phyloP scores from a whole-genome alignment of 2,888 invertebrate genomes.

The Ophion obscuratus region DNA sequence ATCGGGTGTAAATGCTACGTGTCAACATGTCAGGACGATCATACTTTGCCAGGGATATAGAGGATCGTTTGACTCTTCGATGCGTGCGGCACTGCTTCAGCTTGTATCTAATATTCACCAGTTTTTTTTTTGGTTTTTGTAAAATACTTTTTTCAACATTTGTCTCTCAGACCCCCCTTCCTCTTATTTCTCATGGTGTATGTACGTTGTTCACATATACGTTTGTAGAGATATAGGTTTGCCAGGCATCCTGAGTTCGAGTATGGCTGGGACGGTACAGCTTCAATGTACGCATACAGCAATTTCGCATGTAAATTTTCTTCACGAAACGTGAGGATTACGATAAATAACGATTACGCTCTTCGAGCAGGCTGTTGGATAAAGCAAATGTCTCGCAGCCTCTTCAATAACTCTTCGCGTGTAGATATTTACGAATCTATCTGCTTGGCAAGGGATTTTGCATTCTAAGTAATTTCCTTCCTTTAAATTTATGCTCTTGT shows the following conservation, averaged over 20 bases:
- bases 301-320: slow-evolving; percentile 77
- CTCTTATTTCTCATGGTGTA: slow-evolving; percentile 23
- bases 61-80: slow-evolving; percentile 67
- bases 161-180: slow-evolving; percentile 29
- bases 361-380: slow-evolving; percentile 46
- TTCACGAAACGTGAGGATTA: slow-evolving; percentile 69
- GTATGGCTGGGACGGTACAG: background rate
- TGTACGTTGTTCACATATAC: background rate
- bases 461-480: background rate
- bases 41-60: slow-evolving; percentile 50
- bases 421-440: background rate
- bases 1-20: slow-evolving; percentile 76
- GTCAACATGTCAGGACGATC: slow-evolving; percentile 74
- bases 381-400: slow-evolving; percentile 38
- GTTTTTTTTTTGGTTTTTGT: slow-evolving; percentile 17
- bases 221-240: background rate
- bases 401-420: slow-evolving; percentile 48
- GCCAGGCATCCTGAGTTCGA: background rate
- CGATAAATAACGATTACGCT: slow-evolving; percentile 77
- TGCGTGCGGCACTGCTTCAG: slow-evolving; percentile 68
- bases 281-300: slow-evolving; percentile 61
- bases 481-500: background rate
- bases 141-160: slow-evolving; percentile 40
- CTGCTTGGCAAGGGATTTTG: background rate
- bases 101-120: slow-evolving; percentile 18